Conservation (phyloP, 2,888 invertebrate species). For the Eristalis tenax region DNA sequence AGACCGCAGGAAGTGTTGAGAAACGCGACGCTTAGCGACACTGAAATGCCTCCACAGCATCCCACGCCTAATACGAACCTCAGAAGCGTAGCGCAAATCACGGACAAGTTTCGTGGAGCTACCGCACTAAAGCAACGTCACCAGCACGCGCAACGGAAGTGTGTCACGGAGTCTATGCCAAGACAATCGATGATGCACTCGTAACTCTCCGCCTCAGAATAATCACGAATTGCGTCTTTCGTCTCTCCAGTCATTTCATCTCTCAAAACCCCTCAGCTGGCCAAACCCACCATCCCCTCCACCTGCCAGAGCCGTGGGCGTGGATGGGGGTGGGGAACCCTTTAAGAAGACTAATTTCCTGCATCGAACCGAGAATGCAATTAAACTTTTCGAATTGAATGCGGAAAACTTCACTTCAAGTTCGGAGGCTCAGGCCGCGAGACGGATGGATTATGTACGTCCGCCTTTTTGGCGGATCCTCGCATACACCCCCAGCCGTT, state of each 20-base stretch:
- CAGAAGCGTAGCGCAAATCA: too few relatives aligned
- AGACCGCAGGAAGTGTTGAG: too few relatives aligned
- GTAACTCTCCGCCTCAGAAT: not conserved
- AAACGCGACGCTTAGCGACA: too few relatives aligned
- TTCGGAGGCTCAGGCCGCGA: constrained; percentile 32
- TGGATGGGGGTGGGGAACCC: constrained; percentile 10
- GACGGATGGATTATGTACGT: constrained; percentile 24
- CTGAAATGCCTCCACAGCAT: too few relatives aligned
- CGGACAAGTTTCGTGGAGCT: too few relatives aligned
- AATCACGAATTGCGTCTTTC: too few relatives aligned
- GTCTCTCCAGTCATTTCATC: not conserved
- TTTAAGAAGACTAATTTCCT: constrained; percentile 62
- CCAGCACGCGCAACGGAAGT: too few relatives aligned
- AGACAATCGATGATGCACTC: too few relatives aligned
- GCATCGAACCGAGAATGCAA: constrained; percentile 64
- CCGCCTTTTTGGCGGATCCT: constrained; percentile 34
- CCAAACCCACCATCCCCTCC: constrained; percentile 2
- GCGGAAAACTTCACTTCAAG: constrained; percentile 64
- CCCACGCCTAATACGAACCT: too few relatives aligned
- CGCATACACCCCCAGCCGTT: not conserved
- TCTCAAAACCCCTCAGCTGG: not conserved
- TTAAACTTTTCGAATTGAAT: constrained; percentile 69
- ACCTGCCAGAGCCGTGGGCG: not conserved
- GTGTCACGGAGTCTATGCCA: too few relatives aligned
- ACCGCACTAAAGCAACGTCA: too few relatives aligned